These are phyloP conservation scores for Propithecus coquereli DNA, from an alignment of 2,113 vertebrate species.

Conservation along the genomic window DNA sequence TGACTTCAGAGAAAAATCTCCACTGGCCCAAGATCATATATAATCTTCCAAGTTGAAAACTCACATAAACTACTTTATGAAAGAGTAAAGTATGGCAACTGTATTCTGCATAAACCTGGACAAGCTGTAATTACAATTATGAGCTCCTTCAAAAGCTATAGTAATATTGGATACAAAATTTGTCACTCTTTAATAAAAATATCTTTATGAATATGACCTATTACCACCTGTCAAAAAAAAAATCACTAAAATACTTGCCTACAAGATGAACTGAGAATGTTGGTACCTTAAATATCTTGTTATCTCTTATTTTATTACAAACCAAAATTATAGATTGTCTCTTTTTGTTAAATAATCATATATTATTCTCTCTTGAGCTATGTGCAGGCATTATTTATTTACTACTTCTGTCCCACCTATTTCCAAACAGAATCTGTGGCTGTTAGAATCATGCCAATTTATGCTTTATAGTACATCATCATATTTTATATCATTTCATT, in stretches of 20 bases:
- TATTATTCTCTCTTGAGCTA: not conserved
- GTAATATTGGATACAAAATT: not conserved
- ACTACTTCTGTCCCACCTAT: not conserved
- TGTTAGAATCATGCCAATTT: not conserved
- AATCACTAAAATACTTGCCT: not conserved
- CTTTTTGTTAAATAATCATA: not conserved
- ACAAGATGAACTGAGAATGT: not conserved
- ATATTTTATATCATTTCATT: not conserved
- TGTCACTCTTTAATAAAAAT: not conserved
- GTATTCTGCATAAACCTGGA: not conserved
- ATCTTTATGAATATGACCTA: not conserved
- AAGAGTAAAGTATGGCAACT: not conserved
- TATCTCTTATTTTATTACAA: not conserved
- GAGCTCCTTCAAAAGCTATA: not conserved
- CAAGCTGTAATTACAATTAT: not conserved
- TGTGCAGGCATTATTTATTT: not conserved
- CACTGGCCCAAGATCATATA: not conserved
- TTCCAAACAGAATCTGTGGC: not conserved
- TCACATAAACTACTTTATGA: not conserved
- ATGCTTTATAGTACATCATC: not conserved
- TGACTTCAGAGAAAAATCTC: not conserved
- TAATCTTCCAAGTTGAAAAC: not conserved
- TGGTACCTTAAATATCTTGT: not conserved
- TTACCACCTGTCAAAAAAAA: not conserved
- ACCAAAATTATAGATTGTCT: not conserved